These are phyloP conservation scores for Platycercus adscitus DNA, from an alignment of 2,113 vertebrate species.

Conservation along the genomic window DNA sequence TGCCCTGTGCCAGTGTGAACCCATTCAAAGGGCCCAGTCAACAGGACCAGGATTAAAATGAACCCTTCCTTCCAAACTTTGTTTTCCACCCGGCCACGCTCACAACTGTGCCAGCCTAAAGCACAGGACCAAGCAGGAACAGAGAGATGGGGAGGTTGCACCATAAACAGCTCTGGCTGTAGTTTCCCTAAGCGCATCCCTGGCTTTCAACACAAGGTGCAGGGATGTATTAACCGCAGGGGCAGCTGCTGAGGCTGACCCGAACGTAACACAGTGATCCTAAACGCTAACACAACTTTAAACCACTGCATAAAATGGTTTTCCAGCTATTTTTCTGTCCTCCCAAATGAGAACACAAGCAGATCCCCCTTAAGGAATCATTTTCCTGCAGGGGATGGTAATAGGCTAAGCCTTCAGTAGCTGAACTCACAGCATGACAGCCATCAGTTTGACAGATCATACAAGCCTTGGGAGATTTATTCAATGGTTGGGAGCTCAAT, in stretches of 20 bases:
- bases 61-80: background rate
- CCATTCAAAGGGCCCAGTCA: background rate
- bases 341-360: background rate
- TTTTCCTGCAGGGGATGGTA: background rate
- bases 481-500: background rate
- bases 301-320: background rate
- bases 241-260: background rate
- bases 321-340: background rate
- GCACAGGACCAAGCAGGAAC: background rate
- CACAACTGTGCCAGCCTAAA: rapidly evolving
- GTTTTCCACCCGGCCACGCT: rapidly evolving
- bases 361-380: background rate
- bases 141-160: background rate
- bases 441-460: background rate
- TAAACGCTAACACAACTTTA: background rate
- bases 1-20: rapidly evolving
- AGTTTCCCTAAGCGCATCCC: background rate
- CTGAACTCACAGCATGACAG: background rate
- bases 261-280: background rate
- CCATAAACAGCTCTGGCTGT: background rate
- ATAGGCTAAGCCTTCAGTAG: background rate
- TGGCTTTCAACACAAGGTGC: rapidly evolving
- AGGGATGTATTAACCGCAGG: background rate
- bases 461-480: background rate
- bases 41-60: background rate